Evolutionary conservation across 2,888 invertebrate genomes (phyloP).

Genomic region (Scrobipalpa atriplicella): DNA sequence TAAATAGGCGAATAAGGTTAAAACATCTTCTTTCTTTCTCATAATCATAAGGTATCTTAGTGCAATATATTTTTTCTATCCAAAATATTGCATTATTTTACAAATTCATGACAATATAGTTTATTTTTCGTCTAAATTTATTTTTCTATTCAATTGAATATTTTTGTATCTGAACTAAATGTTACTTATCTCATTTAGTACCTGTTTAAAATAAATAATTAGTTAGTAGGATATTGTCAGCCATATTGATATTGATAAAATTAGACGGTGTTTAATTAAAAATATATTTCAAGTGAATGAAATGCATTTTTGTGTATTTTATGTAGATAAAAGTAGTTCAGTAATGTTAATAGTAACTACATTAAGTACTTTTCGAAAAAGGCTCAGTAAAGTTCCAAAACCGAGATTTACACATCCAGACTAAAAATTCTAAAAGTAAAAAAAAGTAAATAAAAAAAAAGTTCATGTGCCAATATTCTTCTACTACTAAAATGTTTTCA

Average conservation of each 20-base stretch:
- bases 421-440: too few relatives aligned
- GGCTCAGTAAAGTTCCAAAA: too few relatives aligned
- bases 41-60: neutral
- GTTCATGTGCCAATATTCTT: neutral
- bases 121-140: constrained; percentile 6
- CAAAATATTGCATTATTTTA: neutral
- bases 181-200: constrained; percentile 19
- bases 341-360: too few relatives aligned
- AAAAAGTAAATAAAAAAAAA: too few relatives aligned
- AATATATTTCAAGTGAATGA: neutral
- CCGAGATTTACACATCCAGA: too few relatives aligned
- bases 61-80: constrained; percentile 6
- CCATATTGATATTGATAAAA: neutral
- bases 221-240: neutral
- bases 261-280: neutral
- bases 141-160: constrained; percentile 9
- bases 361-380: too few relatives aligned
- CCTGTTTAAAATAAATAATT: neutral
- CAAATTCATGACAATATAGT: neutral
- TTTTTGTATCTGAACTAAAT: constrained; percentile 14
- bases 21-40: neutral
- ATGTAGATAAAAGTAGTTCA: too few relatives aligned
- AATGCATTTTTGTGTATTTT: neutral
- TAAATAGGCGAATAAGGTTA: neutral
- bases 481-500: neutral